Percentiles rank a stretch among this genome's conserved stretches.
Evolutionary conservation across 2,113 vertebrate genomes (phyloP).

Genomic region (Cyanoderma ruficeps): DNA sequence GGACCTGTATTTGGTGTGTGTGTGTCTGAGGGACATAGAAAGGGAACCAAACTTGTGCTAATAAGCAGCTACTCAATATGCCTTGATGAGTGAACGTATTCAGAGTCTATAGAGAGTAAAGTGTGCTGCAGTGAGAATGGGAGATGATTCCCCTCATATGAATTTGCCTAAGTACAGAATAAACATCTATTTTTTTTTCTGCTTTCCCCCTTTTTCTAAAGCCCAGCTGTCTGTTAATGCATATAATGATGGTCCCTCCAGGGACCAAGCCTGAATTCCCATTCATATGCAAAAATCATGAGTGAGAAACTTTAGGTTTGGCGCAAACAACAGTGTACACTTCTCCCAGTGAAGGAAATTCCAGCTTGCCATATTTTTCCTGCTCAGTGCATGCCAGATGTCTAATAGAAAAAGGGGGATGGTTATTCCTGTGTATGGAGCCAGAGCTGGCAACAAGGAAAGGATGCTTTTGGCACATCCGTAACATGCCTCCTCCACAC

Average conservation of each 20-base stretch:
- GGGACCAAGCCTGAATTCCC: slow-evolving; percentile 63
- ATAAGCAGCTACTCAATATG: slow-evolving; percentile 62
- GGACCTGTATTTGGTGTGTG: background rate
- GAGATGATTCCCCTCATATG: slow-evolving; percentile 61
- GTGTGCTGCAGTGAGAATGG: slow-evolving; percentile 52
- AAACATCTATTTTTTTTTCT: slow-evolving; percentile 70
- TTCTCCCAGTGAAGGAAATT: slow-evolving; percentile 22
- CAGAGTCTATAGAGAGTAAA: slow-evolving; percentile 65
- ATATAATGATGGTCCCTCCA: slow-evolving; percentile 66
- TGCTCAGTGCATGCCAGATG: background rate
- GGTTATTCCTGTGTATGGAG: background rate
- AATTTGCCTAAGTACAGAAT: slow-evolving; percentile 74
- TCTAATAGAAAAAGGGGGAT: background rate
- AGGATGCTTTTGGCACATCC: background rate
- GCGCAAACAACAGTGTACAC: slow-evolving; percentile 30
- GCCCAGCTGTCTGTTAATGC: slow-evolving; percentile 78
- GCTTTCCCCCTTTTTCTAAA: slow-evolving; percentile 70
- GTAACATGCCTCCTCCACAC: fast-evolving
- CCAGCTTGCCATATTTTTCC: slow-evolving; percentile 17
- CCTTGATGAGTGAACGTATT: slow-evolving; percentile 66
- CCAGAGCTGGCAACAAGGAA: background rate
- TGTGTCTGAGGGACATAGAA: slow-evolving; percentile 24
- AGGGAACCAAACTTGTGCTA: slow-evolving; percentile 51
- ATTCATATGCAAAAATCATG: slow-evolving; percentile 67
- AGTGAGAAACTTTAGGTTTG: slow-evolving; percentile 54